A percentile compares a stretch with the other conserved stretches of the same genome.
Conservation (phyloP, 2,113 vertebrate genomes). For the Mormyrus lacerda region DNA sequence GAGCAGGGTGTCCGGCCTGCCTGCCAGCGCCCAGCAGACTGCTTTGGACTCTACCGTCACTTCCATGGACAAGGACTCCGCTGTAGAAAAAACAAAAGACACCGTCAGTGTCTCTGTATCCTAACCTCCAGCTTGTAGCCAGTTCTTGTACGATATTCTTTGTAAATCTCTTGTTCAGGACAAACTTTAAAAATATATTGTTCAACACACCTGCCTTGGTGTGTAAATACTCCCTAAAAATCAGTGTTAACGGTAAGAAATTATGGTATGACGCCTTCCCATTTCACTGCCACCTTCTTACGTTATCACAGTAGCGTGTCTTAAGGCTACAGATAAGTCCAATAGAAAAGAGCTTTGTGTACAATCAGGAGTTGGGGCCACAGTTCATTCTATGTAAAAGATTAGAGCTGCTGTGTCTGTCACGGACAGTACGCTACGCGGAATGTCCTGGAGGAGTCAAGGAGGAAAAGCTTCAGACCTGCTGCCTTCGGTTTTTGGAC, state of each 20-base stretch:
- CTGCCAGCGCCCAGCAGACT: constrained; percentile 64
- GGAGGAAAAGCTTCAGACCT: not conserved
- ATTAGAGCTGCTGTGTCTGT: not conserved
- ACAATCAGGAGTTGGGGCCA: constrained; percentile 2
- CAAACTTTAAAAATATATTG: constrained; percentile 7
- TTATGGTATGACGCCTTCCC: not conserved
- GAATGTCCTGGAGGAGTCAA: not conserved
- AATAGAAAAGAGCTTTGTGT: not conserved
- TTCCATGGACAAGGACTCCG: constrained; percentile 74
- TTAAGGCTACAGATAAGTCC: constrained; percentile 5
- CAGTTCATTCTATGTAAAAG: not conserved
- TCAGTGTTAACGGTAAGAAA: constrained; percentile 18
- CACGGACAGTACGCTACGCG: not conserved
- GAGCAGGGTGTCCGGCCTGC: constrained; percentile 68
- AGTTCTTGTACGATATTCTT: constrained; percentile 10
- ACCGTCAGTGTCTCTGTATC: constrained; percentile 70
- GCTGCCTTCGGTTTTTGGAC: not conserved
- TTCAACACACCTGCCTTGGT: constrained; percentile 9
- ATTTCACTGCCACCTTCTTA: not conserved
- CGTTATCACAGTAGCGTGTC: not conserved
- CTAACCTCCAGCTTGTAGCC: constrained; percentile 48
- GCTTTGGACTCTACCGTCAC: constrained; percentile 59
- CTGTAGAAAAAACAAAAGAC: constrained; percentile 81
- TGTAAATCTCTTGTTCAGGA: constrained; percentile 5
- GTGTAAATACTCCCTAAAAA: constrained; percentile 9